Percentiles rank a stretch among this genome's conserved stretches.
These are phyloP conservation scores for Diploptera punctata DNA, from an alignment of 2,888 invertebrate genomes.

Conservation along the genomic window DNA sequence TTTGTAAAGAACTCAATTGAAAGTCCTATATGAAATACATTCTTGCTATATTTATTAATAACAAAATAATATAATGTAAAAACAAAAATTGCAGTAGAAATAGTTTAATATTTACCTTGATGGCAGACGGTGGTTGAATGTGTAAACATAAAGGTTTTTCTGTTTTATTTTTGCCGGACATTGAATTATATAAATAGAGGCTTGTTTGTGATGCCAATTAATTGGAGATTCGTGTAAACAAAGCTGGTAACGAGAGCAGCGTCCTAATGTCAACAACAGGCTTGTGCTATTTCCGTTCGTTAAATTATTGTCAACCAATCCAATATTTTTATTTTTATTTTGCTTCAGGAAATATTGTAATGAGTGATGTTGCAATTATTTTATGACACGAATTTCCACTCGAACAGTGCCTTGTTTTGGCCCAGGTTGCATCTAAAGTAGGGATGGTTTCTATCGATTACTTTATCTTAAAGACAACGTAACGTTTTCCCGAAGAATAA, in stretches of 20 bases:
- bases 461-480: too few relatives aligned
- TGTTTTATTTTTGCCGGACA: background rate
- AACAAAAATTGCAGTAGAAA: slow-evolving; percentile 1
- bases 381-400: too few relatives aligned
- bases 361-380: background rate
- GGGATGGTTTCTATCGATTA: too few relatives aligned
- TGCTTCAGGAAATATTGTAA: background rate
- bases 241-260: background rate
- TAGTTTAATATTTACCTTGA: background rate
- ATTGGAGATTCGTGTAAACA: slow-evolving; percentile 23
- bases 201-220: slow-evolving; percentile 19
- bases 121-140: background rate
- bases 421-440: too few relatives aligned
- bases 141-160: background rate
- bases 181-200: slow-evolving; percentile 17
- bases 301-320: background rate
- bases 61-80: background rate
- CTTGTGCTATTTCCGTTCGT: background rate
- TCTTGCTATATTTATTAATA: background rate
- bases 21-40: too few relatives aligned
- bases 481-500: too few relatives aligned
- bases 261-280: background rate
- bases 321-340: background rate
- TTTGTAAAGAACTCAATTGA: too few relatives aligned
- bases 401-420: too few relatives aligned